Conservation (phyloP, 1,140 invertebrate genomes). For the Drosophila dunni region DNA sequence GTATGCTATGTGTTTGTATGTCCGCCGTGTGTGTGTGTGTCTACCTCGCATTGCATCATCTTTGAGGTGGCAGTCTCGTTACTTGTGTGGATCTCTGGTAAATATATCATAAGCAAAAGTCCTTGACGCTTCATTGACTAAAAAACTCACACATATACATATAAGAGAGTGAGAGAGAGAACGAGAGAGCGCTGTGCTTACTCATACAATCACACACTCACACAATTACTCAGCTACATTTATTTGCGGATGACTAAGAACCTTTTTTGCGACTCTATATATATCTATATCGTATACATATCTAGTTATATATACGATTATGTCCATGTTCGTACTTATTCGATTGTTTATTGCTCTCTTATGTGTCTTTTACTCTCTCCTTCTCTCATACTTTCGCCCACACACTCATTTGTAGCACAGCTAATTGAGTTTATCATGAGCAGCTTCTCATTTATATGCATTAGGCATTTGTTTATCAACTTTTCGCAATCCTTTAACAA, state of each 20-base stretch:
- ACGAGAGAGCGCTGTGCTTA: slow-evolving; percentile 24
- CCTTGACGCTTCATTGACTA: slow-evolving; percentile 83
- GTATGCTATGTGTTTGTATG: slow-evolving; percentile 33
- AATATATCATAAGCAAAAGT: slow-evolving; percentile 81
- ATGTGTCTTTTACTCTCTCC: slow-evolving; percentile 31
- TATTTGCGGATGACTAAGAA: slow-evolving; percentile 77
- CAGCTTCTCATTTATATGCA: slow-evolving; percentile 27
- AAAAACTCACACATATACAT: slow-evolving; percentile 63
- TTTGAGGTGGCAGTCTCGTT: slow-evolving; percentile 55
- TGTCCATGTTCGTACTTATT: slow-evolving; percentile 6
- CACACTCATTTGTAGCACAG: slow-evolving; percentile 14
- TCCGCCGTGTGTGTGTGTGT: slow-evolving; percentile 16
- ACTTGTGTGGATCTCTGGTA: slow-evolving; percentile 40
- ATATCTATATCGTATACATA: slow-evolving; percentile 4
- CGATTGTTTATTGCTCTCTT: slow-evolving; percentile 35
- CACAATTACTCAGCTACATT: slow-evolving; percentile 68
- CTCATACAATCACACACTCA: slow-evolving; percentile 28
- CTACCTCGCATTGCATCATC: slow-evolving; percentile 77
- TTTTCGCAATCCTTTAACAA: slow-evolving; percentile 42
- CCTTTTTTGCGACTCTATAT: slow-evolving; percentile 30
- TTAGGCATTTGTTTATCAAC: slow-evolving; percentile 45
- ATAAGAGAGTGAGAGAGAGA: background rate
- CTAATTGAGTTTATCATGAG: slow-evolving; percentile 48
- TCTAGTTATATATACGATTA: background rate
- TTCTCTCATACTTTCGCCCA: background rate